Evolutionary conservation across 2,797 vertebrate genomes (phyloP).

Genomic region (Ispidina picta): DNA sequence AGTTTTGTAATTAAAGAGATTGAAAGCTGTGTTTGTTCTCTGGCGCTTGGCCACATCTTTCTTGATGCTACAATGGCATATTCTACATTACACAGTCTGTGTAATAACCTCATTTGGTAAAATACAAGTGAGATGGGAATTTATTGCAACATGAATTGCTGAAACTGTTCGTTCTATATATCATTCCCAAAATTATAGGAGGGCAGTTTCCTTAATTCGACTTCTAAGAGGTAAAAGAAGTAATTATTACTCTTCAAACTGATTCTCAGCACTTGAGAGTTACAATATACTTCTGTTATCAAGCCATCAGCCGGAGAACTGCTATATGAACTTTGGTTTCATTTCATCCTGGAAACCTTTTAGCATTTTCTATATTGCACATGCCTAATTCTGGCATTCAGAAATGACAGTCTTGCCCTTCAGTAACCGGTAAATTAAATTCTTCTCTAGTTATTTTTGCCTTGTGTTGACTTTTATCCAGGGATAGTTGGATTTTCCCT

Average conservation of each 20-base stretch:
- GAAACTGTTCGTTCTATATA: not conserved
- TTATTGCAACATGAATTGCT: not conserved
- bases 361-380: not conserved
- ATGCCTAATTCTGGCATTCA: not conserved
- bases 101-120: not conserved
- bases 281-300: not conserved
- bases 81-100: not conserved
- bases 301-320: not conserved
- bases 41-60: not conserved
- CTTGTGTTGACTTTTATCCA: constrained; percentile 45
- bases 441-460: constrained; percentile 2
- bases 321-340: not conserved
- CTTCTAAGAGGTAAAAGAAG: not conserved
- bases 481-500: constrained; percentile 38
- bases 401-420: not conserved
- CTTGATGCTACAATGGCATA: not conserved
- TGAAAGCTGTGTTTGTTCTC: not conserved
- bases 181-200: not conserved
- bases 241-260: not conserved
- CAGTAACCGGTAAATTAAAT: not conserved
- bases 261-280: not conserved
- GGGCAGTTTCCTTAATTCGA: not conserved
- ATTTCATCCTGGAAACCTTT: not conserved
- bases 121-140: not conserved
- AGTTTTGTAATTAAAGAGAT: not conserved